phyloP scores from a whole-genome alignment of 2,797 vertebrate species.

The Hylomyscus alleni region DNA sequence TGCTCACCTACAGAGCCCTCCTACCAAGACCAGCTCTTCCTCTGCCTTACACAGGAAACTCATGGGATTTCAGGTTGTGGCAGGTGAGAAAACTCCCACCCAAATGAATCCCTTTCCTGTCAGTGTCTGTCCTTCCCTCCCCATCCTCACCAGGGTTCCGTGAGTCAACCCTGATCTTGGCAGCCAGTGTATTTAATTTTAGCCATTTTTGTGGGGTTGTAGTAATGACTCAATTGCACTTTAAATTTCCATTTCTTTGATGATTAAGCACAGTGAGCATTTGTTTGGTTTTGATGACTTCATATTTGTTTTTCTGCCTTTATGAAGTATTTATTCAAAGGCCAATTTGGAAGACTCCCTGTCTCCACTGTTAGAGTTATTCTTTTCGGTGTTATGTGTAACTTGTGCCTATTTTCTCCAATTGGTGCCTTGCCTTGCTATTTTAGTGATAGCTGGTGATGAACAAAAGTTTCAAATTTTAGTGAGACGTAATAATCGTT shows the following conservation, averaged over 20 bases:
- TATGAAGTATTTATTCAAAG: neutral
- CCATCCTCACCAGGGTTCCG: too few relatives aligned
- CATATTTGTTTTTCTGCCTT: neutral
- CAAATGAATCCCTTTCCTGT: neutral
- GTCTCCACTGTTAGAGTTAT: neutral
- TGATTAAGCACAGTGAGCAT: neutral
- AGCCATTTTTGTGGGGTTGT: neutral
- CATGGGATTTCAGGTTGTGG: neutral
- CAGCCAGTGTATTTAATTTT: neutral
- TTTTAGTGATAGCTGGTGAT: neutral
- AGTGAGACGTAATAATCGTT: neutral
- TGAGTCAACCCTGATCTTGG: neutral
- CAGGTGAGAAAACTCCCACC: neutral
- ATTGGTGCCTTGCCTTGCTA: neutral
- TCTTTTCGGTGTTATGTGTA: neutral
- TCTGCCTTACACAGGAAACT: neutral
- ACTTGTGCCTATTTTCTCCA: conserved; percentile 22
- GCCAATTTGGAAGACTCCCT: neutral
- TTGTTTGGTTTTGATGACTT: neutral
- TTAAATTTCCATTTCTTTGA: conserved; percentile 29
- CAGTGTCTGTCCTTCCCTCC: neutral
- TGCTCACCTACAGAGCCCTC: neutral
- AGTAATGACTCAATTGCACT: neutral
- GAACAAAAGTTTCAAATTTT: conserved; percentile 42
- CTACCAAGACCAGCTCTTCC: neutral